Conservation (phyloP, 2,113 vertebrate genomes). For the Dromiciops gliroides region DNA sequence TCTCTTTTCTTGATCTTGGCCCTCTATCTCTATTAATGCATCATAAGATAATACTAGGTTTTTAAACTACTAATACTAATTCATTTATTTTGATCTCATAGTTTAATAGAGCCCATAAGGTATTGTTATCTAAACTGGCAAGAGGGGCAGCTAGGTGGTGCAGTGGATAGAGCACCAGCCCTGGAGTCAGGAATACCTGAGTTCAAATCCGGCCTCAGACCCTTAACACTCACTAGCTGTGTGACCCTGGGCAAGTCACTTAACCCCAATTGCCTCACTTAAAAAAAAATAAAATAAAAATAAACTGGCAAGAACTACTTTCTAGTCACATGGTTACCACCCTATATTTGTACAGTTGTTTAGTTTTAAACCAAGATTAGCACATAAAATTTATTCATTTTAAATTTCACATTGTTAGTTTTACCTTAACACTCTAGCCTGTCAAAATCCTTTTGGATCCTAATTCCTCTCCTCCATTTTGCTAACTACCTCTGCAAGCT, state of each 20-base stretch:
- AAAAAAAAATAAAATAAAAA: no score
- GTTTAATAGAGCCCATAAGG: not conserved
- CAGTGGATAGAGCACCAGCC: no score
- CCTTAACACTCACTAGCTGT: no score
- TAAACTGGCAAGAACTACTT: not conserved
- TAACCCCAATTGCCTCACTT: no score
- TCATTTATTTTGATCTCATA: not conserved
- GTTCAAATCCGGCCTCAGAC: no score
- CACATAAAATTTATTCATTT: not conserved
- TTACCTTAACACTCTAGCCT: not conserved
- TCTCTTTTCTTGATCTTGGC: not conserved
- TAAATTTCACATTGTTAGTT: not conserved
- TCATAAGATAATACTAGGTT: not conserved
- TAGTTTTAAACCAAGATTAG: not conserved
- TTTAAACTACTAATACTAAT: not conserved
- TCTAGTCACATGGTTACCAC: not conserved
- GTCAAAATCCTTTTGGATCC: not conserved
- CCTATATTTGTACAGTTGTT: not conserved
- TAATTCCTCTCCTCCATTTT: not conserved
- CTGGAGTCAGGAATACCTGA: no score
- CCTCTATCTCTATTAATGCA: not conserved
- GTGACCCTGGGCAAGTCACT: no score
- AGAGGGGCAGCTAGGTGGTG: no score
- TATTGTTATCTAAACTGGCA: not conserved
- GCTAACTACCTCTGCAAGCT: not conserved